Conservation (phyloP, 2,797 vertebrate species). For the Clamator glandarius region DNA sequence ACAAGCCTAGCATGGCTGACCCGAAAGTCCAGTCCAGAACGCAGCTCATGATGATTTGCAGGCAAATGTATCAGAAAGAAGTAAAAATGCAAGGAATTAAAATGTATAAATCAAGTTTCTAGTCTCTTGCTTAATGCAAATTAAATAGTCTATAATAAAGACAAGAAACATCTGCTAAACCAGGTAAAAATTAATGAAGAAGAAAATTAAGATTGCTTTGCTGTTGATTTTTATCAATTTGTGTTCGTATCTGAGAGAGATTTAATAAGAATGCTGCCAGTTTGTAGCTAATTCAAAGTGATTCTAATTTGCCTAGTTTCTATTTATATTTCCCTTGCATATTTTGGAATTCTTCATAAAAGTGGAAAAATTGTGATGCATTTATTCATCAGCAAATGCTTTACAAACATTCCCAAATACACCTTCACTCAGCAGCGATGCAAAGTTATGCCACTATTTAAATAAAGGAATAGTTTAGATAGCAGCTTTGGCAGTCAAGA, state of each 20-base stretch:
- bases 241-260: background rate
- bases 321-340: background rate
- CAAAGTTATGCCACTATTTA: background rate
- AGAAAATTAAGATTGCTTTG: slow-evolving; percentile 41
- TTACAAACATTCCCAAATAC: background rate
- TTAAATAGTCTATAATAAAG: background rate
- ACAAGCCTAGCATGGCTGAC: background rate
- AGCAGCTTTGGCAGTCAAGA: background rate
- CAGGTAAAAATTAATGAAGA: slow-evolving; percentile 43
- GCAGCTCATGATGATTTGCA: background rate
- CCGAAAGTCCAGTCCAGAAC: background rate
- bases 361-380: background rate
- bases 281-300: background rate
- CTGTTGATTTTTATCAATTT: slow-evolving; percentile 26
- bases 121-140: background rate
- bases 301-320: background rate
- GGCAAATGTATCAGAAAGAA: background rate
- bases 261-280: background rate
- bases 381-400: background rate
- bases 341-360: background rate
- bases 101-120: slow-evolving; percentile 14
- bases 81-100: background rate
- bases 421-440: background rate
- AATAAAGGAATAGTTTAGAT: background rate
- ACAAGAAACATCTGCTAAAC: background rate